Conservation (phyloP, 2,113 vertebrate species). For the Chlamydotis undulata region DNA sequence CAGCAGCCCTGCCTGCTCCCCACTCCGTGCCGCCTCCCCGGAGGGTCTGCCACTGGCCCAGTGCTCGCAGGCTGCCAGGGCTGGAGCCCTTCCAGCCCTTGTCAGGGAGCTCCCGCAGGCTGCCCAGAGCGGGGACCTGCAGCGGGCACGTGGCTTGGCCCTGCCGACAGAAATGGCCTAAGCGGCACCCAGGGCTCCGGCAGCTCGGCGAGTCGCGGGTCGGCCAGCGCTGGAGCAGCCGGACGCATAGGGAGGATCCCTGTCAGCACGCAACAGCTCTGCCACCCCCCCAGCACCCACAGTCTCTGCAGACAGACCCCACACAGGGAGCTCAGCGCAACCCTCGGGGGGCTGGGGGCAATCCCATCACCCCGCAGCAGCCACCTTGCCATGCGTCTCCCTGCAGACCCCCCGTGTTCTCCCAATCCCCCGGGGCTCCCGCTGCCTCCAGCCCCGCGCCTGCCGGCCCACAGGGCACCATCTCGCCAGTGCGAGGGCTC, state of each 20-base stretch:
- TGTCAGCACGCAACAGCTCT: background rate
- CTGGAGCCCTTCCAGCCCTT: constrained; percentile 6
- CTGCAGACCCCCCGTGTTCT: background rate
- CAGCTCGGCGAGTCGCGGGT: rapidly evolving
- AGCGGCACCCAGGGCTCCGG: background rate
- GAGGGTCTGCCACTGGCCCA: background rate
- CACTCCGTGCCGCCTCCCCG: rapidly evolving
- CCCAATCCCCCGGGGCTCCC: background rate
- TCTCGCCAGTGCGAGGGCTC: background rate
- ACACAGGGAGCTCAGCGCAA: background rate
- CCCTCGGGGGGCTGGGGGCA: background rate
- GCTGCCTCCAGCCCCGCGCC: background rate
- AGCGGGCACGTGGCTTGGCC: background rate
- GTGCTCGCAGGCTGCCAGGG: background rate
- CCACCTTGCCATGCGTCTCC: background rate
- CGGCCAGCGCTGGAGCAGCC: background rate
- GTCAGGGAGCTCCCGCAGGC: rapidly evolving
- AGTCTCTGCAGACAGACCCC: background rate
- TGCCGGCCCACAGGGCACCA: background rate
- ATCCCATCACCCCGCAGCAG: rapidly evolving
- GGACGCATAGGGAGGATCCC: rapidly evolving
- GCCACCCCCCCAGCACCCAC: rapidly evolving
- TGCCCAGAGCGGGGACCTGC: background rate
- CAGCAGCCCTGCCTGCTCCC: background rate
- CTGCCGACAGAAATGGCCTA: background rate